Evolutionary conservation across 2,113 vertebrate genomes (phyloP).

Genomic region (Ia io): DNA sequence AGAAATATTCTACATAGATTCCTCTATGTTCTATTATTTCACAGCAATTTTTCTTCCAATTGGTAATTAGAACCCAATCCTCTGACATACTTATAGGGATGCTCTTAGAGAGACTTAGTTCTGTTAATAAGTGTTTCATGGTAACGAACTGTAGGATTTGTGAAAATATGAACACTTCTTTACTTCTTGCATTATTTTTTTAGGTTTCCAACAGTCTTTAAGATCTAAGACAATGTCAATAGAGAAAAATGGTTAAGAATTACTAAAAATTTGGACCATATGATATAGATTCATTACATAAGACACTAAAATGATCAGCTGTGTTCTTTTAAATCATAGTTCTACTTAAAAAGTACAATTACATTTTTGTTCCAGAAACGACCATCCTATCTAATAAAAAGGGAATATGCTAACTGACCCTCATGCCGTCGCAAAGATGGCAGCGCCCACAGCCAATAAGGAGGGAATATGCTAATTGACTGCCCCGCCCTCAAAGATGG

Average conservation of each 20-base stretch:
- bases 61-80: neutral
- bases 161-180: neutral
- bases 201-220: slow-evolving; percentile 28
- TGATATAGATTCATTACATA: neutral
- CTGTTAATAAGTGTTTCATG: neutral
- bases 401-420: no score
- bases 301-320: neutral
- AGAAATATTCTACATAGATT: neutral
- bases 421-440: no score
- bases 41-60: neutral
- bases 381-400: neutral
- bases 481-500: no score
- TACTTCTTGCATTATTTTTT: slow-evolving; percentile 28
- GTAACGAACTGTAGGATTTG: neutral
- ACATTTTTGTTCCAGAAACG: slow-evolving; percentile 20
- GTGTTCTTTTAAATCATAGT: neutral
- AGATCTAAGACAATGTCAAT: neutral
- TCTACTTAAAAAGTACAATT: neutral
- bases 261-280: slow-evolving; percentile 1
- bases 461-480: no score
- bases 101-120: neutral
- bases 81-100: neutral
- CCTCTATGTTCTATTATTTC: neutral
- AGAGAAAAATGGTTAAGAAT: slow-evolving; percentile 11
- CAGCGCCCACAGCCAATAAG: no score